Evolutionary conservation across 2,888 invertebrate species (phyloP).

Genomic region (Cistogaster globosa): DNA sequence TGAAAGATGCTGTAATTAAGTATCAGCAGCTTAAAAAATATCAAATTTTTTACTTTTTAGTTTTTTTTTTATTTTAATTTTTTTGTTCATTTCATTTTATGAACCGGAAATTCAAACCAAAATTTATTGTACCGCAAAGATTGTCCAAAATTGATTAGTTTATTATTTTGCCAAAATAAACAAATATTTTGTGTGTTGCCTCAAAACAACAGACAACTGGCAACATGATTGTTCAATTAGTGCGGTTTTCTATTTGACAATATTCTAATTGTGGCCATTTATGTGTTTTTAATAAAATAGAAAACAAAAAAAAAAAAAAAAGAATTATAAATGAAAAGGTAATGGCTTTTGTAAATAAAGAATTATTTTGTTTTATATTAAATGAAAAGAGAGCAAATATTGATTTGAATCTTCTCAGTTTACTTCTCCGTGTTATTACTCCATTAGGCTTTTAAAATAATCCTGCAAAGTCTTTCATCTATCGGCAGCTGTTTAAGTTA

Average conservation of each 20-base stretch:
- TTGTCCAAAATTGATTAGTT: conserved; percentile 61
- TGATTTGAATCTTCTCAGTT: conserved; percentile 27
- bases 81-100: background rate
- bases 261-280: conserved; percentile 50
- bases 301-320: no score
- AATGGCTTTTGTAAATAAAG: no score
- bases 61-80: background rate
- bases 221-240: conserved; percentile 72
- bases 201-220: background rate
- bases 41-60: conserved; percentile 47
- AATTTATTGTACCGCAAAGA: conserved; percentile 65
- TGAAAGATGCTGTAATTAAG: conserved; percentile 57
- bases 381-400: background rate
- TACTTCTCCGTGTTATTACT: background rate
- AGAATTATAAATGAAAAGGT: conserved; percentile 15
- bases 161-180: conserved; percentile 47
- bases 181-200: conserved; percentile 26
- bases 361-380: no score
- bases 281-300: no score
- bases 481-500: no score
- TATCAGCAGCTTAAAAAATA: conserved; percentile 35
- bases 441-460: no score
- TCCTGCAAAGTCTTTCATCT: no score
- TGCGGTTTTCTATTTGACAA: conserved; percentile 71
- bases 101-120: conserved; percentile 65